These are phyloP conservation scores for Leptothorax acervorum DNA, from an alignment of 2,888 invertebrate genomes.

Conservation along the genomic window DNA sequence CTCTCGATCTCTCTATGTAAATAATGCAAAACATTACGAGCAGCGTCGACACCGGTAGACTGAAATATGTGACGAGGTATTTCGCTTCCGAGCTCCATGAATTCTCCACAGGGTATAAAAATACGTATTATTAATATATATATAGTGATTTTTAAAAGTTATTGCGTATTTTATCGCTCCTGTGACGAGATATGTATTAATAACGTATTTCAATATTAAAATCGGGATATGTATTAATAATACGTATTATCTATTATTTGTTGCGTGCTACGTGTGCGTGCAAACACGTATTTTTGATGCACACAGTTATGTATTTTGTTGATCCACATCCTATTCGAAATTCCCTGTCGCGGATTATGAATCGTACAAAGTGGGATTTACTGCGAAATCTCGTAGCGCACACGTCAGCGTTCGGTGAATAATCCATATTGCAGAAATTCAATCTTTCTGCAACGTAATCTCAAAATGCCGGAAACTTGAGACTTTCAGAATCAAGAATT, in stretches of 20 bases:
- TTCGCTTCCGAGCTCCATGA: conserved; percentile 7
- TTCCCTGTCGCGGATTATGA: neutral
- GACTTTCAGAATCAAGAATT: neutral
- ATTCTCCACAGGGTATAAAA: conserved; percentile 5
- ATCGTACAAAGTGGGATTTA: neutral
- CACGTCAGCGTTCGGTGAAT: neutral
- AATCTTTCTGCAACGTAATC: neutral
- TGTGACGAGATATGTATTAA: conserved; percentile 1
- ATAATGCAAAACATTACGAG: conserved; percentile 30
- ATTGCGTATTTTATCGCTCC: neutral
- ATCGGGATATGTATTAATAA: too few relatives aligned
- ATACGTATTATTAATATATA: conserved; percentile 19
- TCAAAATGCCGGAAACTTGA: neutral
- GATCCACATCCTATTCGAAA: neutral
- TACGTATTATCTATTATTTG: neutral
- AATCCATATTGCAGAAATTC: neutral
- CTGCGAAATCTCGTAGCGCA: neutral
- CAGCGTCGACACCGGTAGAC: neutral
- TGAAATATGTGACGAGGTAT: conserved; percentile 26
- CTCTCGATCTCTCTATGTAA: conserved; percentile 19
- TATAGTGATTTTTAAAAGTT: neutral
- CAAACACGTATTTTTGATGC: neutral
- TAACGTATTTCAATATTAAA: neutral
- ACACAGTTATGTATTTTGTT: neutral
- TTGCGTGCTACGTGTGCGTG: neutral